A percentile compares a stretch with the other conserved stretches of the same genome.
Evolutionary conservation across 2,113 vertebrate genomes (phyloP).

Genomic region (Carassius gibelio): DNA sequence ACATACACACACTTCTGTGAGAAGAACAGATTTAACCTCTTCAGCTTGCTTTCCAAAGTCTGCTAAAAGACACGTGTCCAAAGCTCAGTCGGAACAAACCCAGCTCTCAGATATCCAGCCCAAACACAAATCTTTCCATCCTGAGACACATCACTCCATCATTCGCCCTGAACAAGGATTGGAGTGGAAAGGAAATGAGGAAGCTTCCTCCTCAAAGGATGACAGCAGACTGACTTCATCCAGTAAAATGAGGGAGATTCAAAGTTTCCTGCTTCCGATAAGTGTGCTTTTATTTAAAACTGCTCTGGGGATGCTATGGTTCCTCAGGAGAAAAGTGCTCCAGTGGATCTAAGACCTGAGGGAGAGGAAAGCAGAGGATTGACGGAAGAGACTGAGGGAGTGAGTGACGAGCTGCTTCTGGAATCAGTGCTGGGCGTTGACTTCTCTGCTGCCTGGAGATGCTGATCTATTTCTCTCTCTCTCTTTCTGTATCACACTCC

Average conservation of each 20-base stretch:
- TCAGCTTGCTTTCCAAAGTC: neutral
- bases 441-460: conserved; percentile 52
- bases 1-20: conserved; percentile 8
- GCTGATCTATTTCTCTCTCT: conserved; percentile 44
- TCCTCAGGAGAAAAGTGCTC: conserved; percentile 4
- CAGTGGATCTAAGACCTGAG: conserved; percentile 12
- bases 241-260: conserved; percentile 5
- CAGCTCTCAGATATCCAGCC: conserved; percentile 17
- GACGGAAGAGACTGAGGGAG: conserved; percentile 26
- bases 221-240: neutral
- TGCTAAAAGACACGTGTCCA: neutral
- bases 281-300: neutral
- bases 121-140: neutral
- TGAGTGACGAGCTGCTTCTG: conserved; percentile 63
- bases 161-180: neutral
- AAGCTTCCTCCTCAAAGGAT: neutral
- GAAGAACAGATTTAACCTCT: neutral
- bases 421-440: conserved; percentile 66
- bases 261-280: too few relatives aligned
- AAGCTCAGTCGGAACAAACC: neutral
- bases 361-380: conserved; percentile 27
- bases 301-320: neutral
- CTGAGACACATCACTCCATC: conserved; percentile 15
- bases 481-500: conserved; percentile 12
- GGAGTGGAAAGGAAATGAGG: neutral